These are phyloP conservation scores for Diceros bicornis DNA, from an alignment of 2,797 vertebrate genomes.

Conservation along the genomic window DNA sequence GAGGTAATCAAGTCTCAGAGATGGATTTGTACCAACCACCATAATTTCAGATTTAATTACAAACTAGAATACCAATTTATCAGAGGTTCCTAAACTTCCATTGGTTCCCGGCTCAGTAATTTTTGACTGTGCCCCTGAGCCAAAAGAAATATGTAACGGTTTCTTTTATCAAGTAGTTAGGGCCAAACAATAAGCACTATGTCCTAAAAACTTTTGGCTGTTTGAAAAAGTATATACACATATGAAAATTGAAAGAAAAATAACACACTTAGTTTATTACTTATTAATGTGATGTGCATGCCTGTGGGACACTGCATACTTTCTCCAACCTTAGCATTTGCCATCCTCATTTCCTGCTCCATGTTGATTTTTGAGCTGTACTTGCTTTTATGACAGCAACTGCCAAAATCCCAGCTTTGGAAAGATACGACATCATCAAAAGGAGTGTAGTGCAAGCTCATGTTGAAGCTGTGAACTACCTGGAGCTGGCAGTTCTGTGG, in stretches of 20 bases:
- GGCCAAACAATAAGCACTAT: background rate
- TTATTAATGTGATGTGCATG: background rate
- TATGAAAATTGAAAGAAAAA: background rate
- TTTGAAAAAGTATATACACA: background rate
- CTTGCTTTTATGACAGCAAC: background rate
- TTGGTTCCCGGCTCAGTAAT: background rate
- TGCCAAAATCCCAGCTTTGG: background rate
- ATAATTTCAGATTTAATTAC: background rate
- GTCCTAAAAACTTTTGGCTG: background rate
- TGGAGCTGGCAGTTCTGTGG: background rate
- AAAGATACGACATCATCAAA: background rate
- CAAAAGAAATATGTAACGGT: background rate
- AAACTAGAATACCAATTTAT: background rate
- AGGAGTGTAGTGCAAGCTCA: background rate
- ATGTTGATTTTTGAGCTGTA: background rate
- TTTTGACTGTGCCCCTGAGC: background rate
- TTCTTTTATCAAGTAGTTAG: slow-evolving; percentile 9
- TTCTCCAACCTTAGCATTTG: background rate
- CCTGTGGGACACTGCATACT: fast-evolving
- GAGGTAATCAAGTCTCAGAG: background rate
- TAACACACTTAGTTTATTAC: background rate
- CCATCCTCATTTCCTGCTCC: background rate
- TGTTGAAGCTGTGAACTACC: no score
- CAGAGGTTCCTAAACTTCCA: background rate
- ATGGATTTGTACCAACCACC: background rate